Evolutionary conservation across 1,140 invertebrate species (phyloP).

Genomic region (Melitaea cinxia): DNA sequence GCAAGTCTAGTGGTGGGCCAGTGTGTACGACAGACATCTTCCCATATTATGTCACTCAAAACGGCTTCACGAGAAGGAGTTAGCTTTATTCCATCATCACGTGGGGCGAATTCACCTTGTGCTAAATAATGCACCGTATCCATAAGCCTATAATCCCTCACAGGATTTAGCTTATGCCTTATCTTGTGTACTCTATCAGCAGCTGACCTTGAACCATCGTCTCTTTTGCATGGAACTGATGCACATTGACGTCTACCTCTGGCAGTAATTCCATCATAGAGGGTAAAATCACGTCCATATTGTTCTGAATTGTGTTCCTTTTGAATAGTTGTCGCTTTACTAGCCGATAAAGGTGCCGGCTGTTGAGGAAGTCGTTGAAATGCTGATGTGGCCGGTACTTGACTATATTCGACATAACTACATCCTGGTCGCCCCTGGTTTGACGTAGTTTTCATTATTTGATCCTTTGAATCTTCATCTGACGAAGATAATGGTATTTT

Average conservation of each 20-base stretch:
- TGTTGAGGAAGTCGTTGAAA: constrained; percentile 69
- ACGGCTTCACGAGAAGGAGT: constrained; percentile 75
- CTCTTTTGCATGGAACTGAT: constrained; percentile 70
- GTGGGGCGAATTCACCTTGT: constrained; percentile 74
- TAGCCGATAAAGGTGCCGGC: constrained; percentile 54
- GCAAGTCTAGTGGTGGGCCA: constrained; percentile 70
- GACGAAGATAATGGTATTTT: constrained; percentile 57
- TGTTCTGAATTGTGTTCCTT: constrained; percentile 74
- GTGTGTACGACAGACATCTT: constrained; percentile 76
- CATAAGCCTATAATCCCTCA: constrained; percentile 73
- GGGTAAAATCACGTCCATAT: constrained; percentile 72
- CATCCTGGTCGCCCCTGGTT: constrained; percentile 56
- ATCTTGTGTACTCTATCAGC: constrained; percentile 73
- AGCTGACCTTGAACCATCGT: constrained; percentile 62
- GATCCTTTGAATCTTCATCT: constrained; percentile 56
- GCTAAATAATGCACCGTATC: constrained; percentile 77
- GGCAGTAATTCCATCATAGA: constrained; percentile 72
- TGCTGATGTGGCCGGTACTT: constrained; percentile 70
- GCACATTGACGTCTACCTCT: constrained; percentile 65
- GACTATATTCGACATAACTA: constrained; percentile 74
- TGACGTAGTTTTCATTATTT: constrained; percentile 39
- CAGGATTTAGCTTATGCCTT: constrained; percentile 71
- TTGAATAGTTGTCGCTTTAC: constrained; percentile 65
- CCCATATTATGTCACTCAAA: constrained; percentile 77
- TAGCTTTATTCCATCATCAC: constrained; percentile 74